Evolutionary conservation across 2,888 invertebrate species (phyloP), one percentile per base, ranked within the genome.

Genomic region (Glyphotaelius pellucidus): DNA sequence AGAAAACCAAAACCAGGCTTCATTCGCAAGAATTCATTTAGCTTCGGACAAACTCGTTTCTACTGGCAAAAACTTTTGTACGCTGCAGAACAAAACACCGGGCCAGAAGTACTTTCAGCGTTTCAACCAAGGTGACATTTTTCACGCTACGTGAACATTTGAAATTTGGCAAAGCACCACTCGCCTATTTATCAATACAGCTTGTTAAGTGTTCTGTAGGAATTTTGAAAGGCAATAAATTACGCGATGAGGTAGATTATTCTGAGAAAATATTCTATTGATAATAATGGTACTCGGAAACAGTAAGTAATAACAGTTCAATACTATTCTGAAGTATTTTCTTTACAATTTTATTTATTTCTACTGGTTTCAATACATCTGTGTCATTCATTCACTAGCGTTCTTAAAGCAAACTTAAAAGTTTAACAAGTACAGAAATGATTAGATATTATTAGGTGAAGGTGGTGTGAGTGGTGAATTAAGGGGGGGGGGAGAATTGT

Each of bases 21-120:
- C 83, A 83, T 83, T 83, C 25, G 35, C 83, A 35, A 83, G 83
- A 32, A 35, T 32, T 25, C 67, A 67, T 67, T 67, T 67, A 67
- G 67, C 25, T 19, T 67, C 67, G 67, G 67, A 19, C 19, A 67
- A 67, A 67, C 67, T 67, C 67, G 67, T 67, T 67, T 67, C n/a
- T 67, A 15, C 67, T 67, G 15, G 67, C 67, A 67, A 67, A 67
- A 67, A 67, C 67, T 67, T 67, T 19, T 67, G 19, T 67, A 5
- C 67, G 25, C 19, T 67, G 19, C 67, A 25, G 67, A 67, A 67
- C 19, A 67, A 67, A 67, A 67, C 25, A 67, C 19, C 67, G 25
- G 67, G 25, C 25, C 7, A 67, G 67, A 7, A 5, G 19, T 67
- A 67, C 67, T 67, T 67, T 67, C 52, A 3, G 67, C 67, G 25